Conservation (phyloP, 1,140 invertebrate genomes). For the Aculops lycopersici region DNA sequence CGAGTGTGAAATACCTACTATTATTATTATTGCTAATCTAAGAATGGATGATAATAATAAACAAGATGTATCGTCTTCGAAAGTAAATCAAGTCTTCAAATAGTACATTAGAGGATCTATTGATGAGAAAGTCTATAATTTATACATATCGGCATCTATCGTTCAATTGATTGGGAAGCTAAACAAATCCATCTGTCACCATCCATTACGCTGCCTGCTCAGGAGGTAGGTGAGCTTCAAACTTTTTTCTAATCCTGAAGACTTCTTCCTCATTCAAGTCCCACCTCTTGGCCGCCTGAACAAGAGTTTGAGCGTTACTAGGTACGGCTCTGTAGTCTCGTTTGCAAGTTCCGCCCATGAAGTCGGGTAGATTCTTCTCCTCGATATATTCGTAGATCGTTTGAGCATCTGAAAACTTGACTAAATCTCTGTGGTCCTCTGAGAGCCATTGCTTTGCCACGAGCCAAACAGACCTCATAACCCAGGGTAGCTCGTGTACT, state of each 20-base stretch:
- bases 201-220: too few species aligned
- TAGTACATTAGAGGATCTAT: too few species aligned
- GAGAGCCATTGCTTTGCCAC: constrained; percentile 1
- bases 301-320: neutral
- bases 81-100: too few species aligned
- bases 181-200: too few species aligned
- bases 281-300: neutral
- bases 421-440: neutral
- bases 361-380: constrained; percentile 3
- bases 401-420: constrained; percentile 2
- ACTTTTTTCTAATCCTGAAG: neutral
- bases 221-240: neutral
- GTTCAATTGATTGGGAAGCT: too few species aligned
- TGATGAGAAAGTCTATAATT: too few species aligned
- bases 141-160: too few species aligned
- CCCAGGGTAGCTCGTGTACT: constrained; percentile 3
- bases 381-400: constrained; percentile 2
- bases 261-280: neutral
- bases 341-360: neutral
- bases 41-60: too few species aligned
- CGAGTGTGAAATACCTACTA: too few species aligned
- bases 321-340: constrained; percentile 1
- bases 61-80: too few species aligned
- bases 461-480: neutral
- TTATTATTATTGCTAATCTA: too few species aligned